Conservation (phyloP, 2,113 vertebrate genomes). For the Nettapus auritus region DNA sequence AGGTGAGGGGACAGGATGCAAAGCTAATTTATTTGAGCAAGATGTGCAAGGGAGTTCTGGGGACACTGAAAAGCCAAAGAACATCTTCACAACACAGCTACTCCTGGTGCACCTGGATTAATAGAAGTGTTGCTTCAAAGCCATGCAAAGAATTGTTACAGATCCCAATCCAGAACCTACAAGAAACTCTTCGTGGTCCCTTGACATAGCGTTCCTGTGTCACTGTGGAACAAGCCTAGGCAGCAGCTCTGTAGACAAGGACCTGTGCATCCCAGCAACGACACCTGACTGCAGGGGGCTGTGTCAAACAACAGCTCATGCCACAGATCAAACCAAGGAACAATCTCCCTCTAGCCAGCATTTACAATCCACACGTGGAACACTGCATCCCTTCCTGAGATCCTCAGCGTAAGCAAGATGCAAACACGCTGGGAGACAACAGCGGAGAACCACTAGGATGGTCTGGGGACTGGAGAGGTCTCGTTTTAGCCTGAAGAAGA, state of each 20-base stretch:
- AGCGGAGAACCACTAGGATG: no score
- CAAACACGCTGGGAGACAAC: accelerated
- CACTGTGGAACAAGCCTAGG: accelerated
- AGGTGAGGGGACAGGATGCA: not conserved
- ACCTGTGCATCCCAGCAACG: not conserved
- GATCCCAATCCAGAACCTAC: not conserved
- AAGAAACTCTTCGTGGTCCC: not conserved
- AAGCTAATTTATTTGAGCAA: not conserved
- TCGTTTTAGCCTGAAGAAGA: not conserved
- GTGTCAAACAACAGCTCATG: not conserved
- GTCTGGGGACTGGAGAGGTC: not conserved
- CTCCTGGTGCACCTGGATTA: not conserved
- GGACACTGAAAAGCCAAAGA: not conserved
- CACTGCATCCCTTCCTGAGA: not conserved
- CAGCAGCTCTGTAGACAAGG: not conserved
- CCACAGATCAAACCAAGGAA: not conserved
- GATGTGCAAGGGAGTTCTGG: not conserved
- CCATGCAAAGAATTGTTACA: not conserved
- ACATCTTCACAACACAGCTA: not conserved
- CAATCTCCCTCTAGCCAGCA: not conserved
- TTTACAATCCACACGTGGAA: not conserved
- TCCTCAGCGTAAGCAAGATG: not conserved
- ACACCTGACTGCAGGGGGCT: not conserved
- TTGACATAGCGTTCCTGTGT: not conserved
- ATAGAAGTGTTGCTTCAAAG: not conserved